A percentile compares a stretch with the other conserved stretches of the same genome.
phyloP scores from a whole-genome alignment of 2,888 invertebrate species.

The Tiliacea citrago region DNA sequence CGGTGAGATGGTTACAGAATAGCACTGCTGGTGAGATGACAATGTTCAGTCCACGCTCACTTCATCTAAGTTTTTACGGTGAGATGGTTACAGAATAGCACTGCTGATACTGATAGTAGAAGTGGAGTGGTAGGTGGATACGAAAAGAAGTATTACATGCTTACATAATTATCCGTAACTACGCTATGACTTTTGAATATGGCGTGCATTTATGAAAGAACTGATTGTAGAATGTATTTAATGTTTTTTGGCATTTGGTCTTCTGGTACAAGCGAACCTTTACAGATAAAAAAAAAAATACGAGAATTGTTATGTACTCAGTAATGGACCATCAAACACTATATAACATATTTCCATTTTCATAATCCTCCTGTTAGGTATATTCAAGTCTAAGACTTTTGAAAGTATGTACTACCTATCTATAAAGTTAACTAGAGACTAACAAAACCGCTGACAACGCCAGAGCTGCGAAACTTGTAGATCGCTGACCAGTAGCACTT shows the following conservation, averaged over 20 bases:
- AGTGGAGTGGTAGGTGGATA: neutral
- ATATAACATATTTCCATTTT: neutral
- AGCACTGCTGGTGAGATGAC: no score
- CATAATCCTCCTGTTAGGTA: neutral
- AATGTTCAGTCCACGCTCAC: no score
- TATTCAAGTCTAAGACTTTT: neutral
- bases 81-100: no score
- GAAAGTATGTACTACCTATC: slow-evolving; percentile 3
- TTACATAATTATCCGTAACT: neutral
- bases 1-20: no score
- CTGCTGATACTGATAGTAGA: slow-evolving; percentile 16
- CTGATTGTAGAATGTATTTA: neutral
- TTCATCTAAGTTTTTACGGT: no score
- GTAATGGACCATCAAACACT: neutral
- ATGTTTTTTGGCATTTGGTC: neutral
- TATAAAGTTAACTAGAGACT: slow-evolving; percentile 34
- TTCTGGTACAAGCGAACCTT: neutral
- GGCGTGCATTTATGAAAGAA: neutral
- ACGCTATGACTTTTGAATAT: neutral
- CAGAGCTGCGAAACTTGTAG: slow-evolving; percentile 39
- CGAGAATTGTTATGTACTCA: neutral
- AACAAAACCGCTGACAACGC: slow-evolving; percentile 55
- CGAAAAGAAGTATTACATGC: neutral
- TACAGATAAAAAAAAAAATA: neutral
- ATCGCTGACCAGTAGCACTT: slow-evolving; percentile 55